These are phyloP conservation scores for Ageneiosus marmoratus DNA, from an alignment of 2,113 vertebrate species.

Conservation along the genomic window DNA sequence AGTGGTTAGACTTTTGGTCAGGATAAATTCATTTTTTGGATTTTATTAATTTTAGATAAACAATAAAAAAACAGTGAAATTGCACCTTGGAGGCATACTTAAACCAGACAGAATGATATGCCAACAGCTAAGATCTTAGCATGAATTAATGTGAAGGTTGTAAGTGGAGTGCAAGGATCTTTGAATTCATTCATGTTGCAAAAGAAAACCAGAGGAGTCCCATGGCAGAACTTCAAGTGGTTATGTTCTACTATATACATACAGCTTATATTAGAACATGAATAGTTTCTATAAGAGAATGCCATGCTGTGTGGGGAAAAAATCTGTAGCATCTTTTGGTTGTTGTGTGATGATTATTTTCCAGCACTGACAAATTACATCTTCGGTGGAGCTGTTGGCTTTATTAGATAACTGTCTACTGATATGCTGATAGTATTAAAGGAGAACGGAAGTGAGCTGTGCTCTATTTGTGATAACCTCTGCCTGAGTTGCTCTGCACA, in stretches of 20 bases:
- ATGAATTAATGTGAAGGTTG: background rate
- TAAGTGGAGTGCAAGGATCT: background rate
- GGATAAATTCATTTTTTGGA: background rate
- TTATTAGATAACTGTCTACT: slow-evolving; percentile 10
- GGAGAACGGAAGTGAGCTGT: slow-evolving; percentile 15
- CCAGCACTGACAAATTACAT: background rate
- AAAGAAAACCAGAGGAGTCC: background rate
- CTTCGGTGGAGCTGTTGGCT: slow-evolving; percentile 7
- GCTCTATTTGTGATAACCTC: slow-evolving; percentile 33
- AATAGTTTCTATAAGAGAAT: background rate
- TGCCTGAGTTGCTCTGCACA: slow-evolving; percentile 12
- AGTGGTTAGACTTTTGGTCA: background rate
- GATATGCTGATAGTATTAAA: slow-evolving; percentile 15
- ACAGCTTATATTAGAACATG: background rate
- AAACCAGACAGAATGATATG: background rate
- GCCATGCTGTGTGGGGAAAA: background rate
- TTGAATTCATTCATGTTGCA: background rate
- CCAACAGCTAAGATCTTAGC: background rate
- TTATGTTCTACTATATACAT: no score
- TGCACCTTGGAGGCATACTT: background rate
- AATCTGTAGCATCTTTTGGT: background rate
- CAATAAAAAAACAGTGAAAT: background rate
- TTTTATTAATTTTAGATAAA: background rate
- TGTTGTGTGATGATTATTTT: slow-evolving; percentile 1
- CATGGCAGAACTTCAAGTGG: background rate